A percentile compares a stretch with the other conserved stretches of the same genome.
These are phyloP conservation scores for Tetramorium parvispinum DNA, from an alignment of 1,140 invertebrate species.

Conservation along the genomic window DNA sequence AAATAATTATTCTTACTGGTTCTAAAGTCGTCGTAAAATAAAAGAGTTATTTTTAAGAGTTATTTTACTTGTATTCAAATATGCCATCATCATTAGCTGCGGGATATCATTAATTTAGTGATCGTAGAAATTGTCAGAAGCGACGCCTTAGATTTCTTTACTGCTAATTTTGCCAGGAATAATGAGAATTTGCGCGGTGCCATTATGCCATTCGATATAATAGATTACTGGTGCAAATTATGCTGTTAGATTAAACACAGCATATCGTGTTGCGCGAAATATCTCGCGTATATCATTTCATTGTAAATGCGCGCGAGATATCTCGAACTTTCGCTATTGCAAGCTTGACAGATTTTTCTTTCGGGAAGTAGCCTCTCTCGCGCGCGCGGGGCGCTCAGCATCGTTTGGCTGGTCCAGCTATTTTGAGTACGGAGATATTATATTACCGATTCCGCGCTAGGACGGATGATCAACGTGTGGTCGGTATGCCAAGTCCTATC, in stretches of 20 bases:
- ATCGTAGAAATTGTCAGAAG: neutral
- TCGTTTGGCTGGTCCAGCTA: constrained; percentile 72
- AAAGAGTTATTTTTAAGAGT: neutral
- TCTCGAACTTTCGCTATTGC: neutral
- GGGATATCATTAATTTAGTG: neutral
- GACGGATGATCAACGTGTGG: constrained; percentile 57
- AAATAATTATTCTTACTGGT: neutral
- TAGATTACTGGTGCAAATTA: constrained; percentile 16
- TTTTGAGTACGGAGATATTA: constrained; percentile 55
- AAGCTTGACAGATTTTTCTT: neutral
- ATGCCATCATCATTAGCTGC: neutral
- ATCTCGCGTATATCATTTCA: neutral
- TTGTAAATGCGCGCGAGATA: no score
- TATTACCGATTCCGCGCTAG: constrained; percentile 34
- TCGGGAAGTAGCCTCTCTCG: neutral
- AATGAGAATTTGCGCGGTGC: neutral
- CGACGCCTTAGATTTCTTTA: neutral
- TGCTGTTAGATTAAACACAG: neutral
- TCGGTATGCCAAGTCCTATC: neutral
- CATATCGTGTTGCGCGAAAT: constrained; percentile 2
- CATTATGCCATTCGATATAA: constrained; percentile 32
- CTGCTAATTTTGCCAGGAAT: neutral
- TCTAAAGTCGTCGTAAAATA: neutral
- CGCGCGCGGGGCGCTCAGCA: constrained; percentile 19
- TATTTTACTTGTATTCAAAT: neutral